Conservation (phyloP, 53 echinoderm and acorn worm species). For the Antedon mediterranea region DNA sequence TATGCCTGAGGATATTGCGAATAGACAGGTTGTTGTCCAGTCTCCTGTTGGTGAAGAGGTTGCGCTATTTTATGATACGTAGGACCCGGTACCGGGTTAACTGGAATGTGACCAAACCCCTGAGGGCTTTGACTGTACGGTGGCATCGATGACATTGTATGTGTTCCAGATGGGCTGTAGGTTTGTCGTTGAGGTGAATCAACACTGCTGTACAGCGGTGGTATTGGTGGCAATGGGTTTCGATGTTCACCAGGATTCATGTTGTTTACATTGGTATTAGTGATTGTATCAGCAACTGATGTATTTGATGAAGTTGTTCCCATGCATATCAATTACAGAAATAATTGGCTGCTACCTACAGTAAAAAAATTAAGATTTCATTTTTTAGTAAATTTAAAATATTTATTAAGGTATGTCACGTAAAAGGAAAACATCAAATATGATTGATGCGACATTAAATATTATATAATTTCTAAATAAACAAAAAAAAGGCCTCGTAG, state of each 20-base stretch:
- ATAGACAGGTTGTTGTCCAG: constrained; percentile 49
- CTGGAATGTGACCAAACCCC: constrained; percentile 72
- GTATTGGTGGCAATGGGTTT: constrained; percentile 13
- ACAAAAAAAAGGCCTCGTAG: too few species aligned
- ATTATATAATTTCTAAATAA: too few species aligned
- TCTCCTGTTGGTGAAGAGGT: constrained; percentile 57
- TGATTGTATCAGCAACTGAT: constrained; percentile 49
- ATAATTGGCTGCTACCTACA: neutral
- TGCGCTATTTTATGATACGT: constrained; percentile 94
- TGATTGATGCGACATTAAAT: too few species aligned
- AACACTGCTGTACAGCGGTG: constrained; percentile 16
- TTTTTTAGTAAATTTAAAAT: too few species aligned
- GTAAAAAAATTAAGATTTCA: too few species aligned
- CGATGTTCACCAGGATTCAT: constrained; percentile 6
- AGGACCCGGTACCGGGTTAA: constrained; percentile 77
- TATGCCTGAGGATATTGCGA: constrained; percentile 41
- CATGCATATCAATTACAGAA: neutral
- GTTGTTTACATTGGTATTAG: constrained; percentile 47
- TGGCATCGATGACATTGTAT: constrained; percentile 15
- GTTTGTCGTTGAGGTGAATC: constrained; percentile 6
- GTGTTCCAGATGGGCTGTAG: constrained; percentile 26
- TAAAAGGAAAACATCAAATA: too few species aligned
- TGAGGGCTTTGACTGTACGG: constrained; percentile 29
- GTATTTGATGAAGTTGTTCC: constrained; percentile 53
- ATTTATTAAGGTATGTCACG: too few species aligned